Conservation (phyloP, 1,140 invertebrate species). For the Thereuonema tuberculata region DNA sequence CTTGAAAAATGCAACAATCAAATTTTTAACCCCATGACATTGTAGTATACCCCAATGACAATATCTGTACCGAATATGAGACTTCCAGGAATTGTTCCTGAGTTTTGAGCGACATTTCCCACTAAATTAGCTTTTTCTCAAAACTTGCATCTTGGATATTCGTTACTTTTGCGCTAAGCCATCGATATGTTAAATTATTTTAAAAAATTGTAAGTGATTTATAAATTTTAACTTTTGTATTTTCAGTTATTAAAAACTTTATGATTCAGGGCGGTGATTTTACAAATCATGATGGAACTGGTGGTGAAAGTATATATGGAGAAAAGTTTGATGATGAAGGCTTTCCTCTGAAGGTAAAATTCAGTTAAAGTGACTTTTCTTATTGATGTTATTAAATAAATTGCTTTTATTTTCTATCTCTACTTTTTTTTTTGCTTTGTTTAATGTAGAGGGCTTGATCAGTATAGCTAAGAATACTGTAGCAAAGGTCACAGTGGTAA, state of each 20-base stretch:
- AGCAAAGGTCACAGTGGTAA: no score
- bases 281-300: constrained; percentile 61
- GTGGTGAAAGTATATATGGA: constrained; percentile 90
- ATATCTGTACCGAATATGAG: no score
- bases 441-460: constrained; percentile 48
- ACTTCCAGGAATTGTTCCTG: no score
- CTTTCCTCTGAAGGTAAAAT: constrained; percentile 44
- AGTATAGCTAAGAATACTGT: constrained; percentile 96
- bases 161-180: no score
- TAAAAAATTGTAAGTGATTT: no score
- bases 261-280: constrained; percentile 78
- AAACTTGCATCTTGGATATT: no score
- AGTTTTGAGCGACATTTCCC: no score
- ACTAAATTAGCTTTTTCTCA: no score
- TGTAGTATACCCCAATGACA: no score
- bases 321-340: constrained; percentile 79
- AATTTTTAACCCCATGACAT: no score
- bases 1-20: no score
- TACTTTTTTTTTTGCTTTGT: not conserved
- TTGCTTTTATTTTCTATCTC: not conserved
- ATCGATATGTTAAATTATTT: no score
- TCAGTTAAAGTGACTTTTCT: not conserved
- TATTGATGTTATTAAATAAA: not conserved
- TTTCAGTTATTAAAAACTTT: constrained; percentile 46
- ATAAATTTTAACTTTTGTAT: constrained; percentile 18